phyloP scores from a whole-genome alignment of 2,888 invertebrate genomes.

The Cryptocephalus moraei region DNA sequence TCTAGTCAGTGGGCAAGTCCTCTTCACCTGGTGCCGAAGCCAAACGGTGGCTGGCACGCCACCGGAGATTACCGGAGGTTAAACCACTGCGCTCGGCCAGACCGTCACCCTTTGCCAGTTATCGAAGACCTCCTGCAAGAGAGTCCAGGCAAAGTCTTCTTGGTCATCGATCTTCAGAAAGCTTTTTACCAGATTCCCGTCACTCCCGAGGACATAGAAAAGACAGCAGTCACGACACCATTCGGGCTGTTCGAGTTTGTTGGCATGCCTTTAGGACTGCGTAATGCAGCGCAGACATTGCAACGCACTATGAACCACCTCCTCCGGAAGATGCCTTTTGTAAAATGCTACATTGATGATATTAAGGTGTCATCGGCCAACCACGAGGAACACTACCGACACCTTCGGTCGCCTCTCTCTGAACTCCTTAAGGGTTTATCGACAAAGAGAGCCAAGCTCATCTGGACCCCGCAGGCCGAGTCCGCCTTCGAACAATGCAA shows the following conservation, averaged over 20 bases:
- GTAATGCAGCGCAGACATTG: no score
- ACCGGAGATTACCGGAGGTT: conserved; percentile 32
- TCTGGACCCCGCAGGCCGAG: neutral
- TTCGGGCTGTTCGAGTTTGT: no score
- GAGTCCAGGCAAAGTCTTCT: conserved; percentile 19
- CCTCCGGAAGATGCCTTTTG: no score
- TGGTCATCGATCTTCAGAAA: conserved; percentile 23
- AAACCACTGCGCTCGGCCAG: conserved; percentile 18
- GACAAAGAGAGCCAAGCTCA: neutral
- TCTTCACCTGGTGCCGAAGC: conserved; percentile 21
- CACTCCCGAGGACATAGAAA: conserved; percentile 25
- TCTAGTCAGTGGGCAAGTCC: conserved; percentile 24
- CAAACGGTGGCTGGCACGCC: conserved; percentile 21
- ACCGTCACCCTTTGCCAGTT: no score
- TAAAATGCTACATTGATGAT: no score
- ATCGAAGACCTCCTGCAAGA: conserved; percentile 21
- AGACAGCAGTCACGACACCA: conserved; percentile 30
- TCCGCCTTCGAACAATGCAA: neutral
- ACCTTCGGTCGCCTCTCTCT: neutral
- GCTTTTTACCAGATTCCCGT: conserved; percentile 32
- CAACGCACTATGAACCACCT: no score
- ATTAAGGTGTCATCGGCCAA: neutral
- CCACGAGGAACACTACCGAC: neutral
- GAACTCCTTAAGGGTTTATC: neutral
- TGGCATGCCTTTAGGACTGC: no score